These are phyloP conservation scores for Acleris literana DNA, from an alignment of 2,888 invertebrate genomes.

Conservation along the genomic window DNA sequence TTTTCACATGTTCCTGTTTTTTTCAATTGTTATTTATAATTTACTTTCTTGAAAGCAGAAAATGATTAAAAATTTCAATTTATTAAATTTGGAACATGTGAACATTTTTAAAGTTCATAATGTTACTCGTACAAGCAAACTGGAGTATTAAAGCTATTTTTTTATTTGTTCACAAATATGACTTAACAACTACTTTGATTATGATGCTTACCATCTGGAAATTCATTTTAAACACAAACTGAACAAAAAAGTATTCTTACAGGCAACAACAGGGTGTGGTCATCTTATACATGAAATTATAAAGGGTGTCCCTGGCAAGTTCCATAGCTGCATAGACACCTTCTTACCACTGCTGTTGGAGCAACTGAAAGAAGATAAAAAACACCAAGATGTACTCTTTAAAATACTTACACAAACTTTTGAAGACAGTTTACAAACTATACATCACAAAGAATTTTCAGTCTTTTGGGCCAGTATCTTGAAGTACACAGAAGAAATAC, in stretches of 20 bases:
- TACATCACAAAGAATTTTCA: constrained; percentile 85
- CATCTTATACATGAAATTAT: constrained; percentile 94
- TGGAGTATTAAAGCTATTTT: too few species aligned
- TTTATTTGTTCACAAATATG: too few species aligned
- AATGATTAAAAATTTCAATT: too few species aligned
- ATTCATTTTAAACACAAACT: too few species aligned
- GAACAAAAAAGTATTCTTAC: constrained; percentile 47
- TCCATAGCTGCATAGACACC: constrained; percentile 91
- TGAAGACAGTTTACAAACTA: constrained; percentile 84
- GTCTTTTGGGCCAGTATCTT: constrained; percentile 85
- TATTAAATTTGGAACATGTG: too few species aligned
- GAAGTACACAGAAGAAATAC: constrained; percentile 64
- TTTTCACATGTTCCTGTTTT: too few species aligned
- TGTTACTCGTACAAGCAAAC: too few species aligned
- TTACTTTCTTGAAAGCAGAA: too few species aligned
- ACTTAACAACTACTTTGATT: too few species aligned
- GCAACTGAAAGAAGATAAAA: constrained; percentile 78
- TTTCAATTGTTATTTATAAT: too few species aligned
- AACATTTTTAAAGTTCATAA: too few species aligned
- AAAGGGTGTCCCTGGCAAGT: constrained; percentile 91
- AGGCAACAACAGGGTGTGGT: constrained; percentile 92
- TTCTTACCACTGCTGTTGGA: constrained; percentile 88
- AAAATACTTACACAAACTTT: constrained; percentile 87
- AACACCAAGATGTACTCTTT: constrained; percentile 83
- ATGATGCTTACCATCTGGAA: too few species aligned